phyloP scores from a whole-genome alignment of 2,888 invertebrate genomes.

The Automeris io region DNA sequence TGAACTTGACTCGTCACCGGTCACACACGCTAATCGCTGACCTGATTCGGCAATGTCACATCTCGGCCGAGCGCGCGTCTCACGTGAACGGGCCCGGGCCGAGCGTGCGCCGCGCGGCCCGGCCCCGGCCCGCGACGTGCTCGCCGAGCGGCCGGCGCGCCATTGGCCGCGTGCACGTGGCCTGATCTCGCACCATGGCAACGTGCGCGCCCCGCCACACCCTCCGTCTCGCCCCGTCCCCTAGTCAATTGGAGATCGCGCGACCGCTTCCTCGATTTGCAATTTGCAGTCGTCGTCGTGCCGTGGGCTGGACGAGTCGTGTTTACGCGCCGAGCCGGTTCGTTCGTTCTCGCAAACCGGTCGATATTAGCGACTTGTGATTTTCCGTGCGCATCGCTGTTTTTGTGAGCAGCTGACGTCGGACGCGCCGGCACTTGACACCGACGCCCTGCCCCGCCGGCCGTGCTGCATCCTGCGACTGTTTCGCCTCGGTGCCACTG shows the following conservation, averaged over 20 bases:
- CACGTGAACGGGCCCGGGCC: neutral
- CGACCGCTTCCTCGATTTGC: constrained; percentile 13
- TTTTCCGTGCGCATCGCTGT: no score
- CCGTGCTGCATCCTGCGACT: no score
- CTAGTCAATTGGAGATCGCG: constrained; percentile 36
- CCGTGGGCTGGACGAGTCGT: constrained; percentile 8
- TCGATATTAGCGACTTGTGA: constrained; percentile 42
- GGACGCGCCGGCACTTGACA: neutral
- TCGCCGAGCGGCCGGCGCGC: constrained; percentile 32
- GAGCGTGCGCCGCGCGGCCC: constrained; percentile 10
- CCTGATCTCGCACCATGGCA: constrained; percentile 86
- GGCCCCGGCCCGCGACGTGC: constrained; percentile 23
- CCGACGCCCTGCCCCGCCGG: neutral
- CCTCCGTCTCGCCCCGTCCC: constrained; percentile 23
- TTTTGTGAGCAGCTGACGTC: neutral
- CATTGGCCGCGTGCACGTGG: constrained; percentile 84
- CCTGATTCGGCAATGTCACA: neutral
- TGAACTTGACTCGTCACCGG: no score
- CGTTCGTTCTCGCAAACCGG: constrained; percentile 25
- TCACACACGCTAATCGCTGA: no score
- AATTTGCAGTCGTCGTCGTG: constrained; percentile 13
- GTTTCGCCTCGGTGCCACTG: no score
- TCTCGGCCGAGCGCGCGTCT: neutral
- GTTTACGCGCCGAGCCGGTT: neutral
- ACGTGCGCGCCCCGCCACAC: constrained; percentile 44